A percentile compares a stretch with the other conserved stretches of the same genome.
Evolutionary conservation across 2,888 invertebrate species (phyloP).

Genomic region (Mycogona germanica): DNA sequence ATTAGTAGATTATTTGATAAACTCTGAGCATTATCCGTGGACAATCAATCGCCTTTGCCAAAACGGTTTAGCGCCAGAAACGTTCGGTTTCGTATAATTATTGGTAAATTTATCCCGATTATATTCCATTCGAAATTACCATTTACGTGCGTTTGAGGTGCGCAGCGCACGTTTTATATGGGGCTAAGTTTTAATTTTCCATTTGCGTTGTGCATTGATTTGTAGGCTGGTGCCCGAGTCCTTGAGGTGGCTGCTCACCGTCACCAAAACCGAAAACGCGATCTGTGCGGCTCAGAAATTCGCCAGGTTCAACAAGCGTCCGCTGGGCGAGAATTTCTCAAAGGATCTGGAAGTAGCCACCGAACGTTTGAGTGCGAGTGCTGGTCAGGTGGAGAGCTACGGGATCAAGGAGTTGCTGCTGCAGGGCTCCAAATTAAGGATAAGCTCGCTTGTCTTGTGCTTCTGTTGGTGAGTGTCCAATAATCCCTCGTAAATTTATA

Average conservation of each 20-base stretch:
- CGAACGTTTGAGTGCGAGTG: slow-evolving; percentile 18
- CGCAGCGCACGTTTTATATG: not conserved
- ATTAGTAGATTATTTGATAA: too few relatives aligned
- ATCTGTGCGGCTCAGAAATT: slow-evolving; percentile 20
- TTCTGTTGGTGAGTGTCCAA: slow-evolving; percentile 29
- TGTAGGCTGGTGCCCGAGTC: slow-evolving; percentile 26
- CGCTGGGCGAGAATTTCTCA: slow-evolving; percentile 5
- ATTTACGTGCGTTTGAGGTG: too few relatives aligned
- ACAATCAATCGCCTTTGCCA: too few relatives aligned
- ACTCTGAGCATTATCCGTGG: too few relatives aligned
- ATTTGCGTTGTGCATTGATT: not conserved
- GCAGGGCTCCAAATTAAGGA: slow-evolving; percentile 28
- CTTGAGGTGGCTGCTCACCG: slow-evolving; percentile 24
- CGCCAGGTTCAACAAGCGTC: slow-evolving; percentile 21
- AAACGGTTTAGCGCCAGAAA: too few relatives aligned
- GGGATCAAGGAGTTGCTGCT: slow-evolving; percentile 26
- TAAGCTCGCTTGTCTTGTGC: slow-evolving; percentile 29
- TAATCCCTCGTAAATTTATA: not conserved
- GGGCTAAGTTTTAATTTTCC: not conserved
- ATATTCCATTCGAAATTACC: too few relatives aligned
- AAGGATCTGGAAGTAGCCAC: slow-evolving; percentile 12
- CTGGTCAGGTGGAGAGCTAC: slow-evolving; percentile 15
- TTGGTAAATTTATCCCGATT: too few relatives aligned
- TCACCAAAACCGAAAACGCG: slow-evolving; percentile 22
- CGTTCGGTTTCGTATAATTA: too few relatives aligned